These are phyloP conservation scores for Lycocerus yunnanus DNA, from an alignment of 2,888 invertebrate species.

Conservation along the genomic window DNA sequence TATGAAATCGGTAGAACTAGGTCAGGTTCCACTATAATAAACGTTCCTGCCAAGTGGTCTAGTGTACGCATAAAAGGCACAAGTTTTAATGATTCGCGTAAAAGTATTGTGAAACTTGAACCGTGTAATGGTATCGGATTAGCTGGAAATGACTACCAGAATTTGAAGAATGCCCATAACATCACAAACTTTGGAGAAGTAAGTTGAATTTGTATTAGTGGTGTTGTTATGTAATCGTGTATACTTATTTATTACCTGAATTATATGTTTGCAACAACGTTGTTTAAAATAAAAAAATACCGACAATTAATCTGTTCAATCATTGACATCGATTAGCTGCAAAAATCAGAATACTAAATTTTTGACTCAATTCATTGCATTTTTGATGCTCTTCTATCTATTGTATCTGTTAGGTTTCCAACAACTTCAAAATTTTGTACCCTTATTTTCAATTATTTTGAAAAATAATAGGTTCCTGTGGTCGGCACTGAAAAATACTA, in stretches of 20 bases:
- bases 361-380: not conserved
- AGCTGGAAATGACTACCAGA: slow-evolving; percentile 44
- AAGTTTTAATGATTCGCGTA: slow-evolving; percentile 66
- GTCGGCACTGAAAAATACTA: no score
- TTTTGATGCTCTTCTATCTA: not conserved
- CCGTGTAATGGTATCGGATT: slow-evolving; percentile 63
- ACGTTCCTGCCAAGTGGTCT: slow-evolving; percentile 63
- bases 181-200: slow-evolving; percentile 54
- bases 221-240: not conserved
- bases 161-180: slow-evolving; percentile 47
- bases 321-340: not conserved
- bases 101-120: slow-evolving; percentile 67
- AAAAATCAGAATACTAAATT: not conserved
- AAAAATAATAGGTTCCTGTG: no score
- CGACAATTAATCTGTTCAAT: not conserved
- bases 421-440: not conserved
- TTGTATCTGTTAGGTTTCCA: not conserved
- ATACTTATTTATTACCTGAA: not conserved
- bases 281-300: not conserved
- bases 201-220: slow-evolving; percentile 39
- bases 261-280: not conserved
- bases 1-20: slow-evolving; percentile 51
- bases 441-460: no score
- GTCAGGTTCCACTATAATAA: slow-evolving; percentile 48
- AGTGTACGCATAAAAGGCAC: slow-evolving; percentile 68